Base-by-base conservation (phyloP, 2,113 vertebrate genomes). In the Centropus bengalensis region DNA sequence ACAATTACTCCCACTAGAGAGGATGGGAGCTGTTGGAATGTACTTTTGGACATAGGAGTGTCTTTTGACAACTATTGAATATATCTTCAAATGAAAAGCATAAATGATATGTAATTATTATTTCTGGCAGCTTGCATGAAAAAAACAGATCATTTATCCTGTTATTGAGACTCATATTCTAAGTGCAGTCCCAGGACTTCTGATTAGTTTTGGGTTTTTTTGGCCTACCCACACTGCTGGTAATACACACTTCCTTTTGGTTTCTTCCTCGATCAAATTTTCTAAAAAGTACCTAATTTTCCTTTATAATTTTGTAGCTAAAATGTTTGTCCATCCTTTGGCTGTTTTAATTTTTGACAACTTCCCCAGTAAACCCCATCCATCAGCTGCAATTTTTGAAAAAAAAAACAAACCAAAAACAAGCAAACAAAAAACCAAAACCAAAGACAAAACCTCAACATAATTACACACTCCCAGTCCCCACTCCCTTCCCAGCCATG, bases 91-190 rank as follows among this genome's bases (percentile, higher is more conserved):
- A 69, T 82, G 67, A 87, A 85, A 93, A 81, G 66, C 91, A 85
- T 82, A 71, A 69, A 95, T 96, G 92, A 96, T 80, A 59, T 58
- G 45, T 55, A 92, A 94, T 95, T 95, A 92, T 58, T 64, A 54
- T 62, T 93, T 76, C 81, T 91, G 91, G 49, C 83, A 77, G 77
- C 88, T 52, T 92, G 64, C 77, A 44, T 68, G 74, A 68, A 84
- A 85, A 96, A 94, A 95, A 94, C 79, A 91, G 91, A 95, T 74
- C 78, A 62, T 89, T 95, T 94, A 93, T 85, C 74, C 59, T 73
- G 84, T 88, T 59, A 80, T 0, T 49, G 75, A 44, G 55, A 22
- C 78, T 91, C 51, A 26, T 8, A 2, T 8, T 60, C 56, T 82
- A 54, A 40, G 32, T 7, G 38, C 38, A 27, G 23, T 54, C 82